Evolutionary conservation across 2,113 vertebrate species (phyloP).

Genomic region (Myxocyprinus asiaticus): DNA sequence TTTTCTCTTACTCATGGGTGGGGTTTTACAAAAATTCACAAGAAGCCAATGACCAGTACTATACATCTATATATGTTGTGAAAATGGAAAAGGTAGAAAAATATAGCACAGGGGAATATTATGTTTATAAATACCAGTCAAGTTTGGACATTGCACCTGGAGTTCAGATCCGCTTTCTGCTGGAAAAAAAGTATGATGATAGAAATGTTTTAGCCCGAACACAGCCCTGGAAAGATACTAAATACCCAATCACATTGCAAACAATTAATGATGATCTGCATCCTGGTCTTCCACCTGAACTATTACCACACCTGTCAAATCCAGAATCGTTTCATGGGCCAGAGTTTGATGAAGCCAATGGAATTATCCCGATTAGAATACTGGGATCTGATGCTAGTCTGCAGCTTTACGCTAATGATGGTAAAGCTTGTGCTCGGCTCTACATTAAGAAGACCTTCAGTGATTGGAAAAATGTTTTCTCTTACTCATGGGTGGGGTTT

Average conservation of each 20-base stretch:
- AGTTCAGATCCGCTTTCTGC: conserved; percentile 19
- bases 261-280: too few relatives aligned
- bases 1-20: conserved; percentile 14
- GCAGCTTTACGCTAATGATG: conserved; percentile 1
- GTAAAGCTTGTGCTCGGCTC: conserved; percentile 14
- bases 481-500: conserved; percentile 23
- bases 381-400: neutral
- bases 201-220: neutral
- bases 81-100: neutral
- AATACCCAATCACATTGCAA: neutral
- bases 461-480: neutral
- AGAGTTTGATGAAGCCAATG: neutral
- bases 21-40: conserved; percentile 15
- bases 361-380: neutral
- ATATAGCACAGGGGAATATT: neutral
- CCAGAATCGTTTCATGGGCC: neutral
- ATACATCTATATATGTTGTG: neutral
- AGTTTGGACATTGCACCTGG: neutral
- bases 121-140: conserved; percentile 23
- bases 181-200: neutral
- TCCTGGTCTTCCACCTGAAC: too few relatives aligned
- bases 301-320: too few relatives aligned
- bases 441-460: conserved; percentile 19
- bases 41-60: neutral
- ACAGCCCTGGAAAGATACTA: neutral